Conservation (phyloP, 2,113 vertebrate genomes). For the Mormyrus iriodes region DNA sequence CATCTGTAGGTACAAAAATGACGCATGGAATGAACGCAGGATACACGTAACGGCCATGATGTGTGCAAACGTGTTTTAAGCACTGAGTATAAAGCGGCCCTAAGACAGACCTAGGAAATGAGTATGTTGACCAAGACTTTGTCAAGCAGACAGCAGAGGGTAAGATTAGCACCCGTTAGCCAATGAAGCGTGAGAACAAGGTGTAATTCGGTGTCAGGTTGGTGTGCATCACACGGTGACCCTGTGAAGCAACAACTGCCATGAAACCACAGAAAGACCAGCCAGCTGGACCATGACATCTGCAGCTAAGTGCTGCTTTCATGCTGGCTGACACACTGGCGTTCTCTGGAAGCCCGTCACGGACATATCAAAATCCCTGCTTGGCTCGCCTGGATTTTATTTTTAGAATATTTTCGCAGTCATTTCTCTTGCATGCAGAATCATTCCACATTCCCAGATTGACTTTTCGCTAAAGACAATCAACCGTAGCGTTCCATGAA, state of each 20-base stretch:
- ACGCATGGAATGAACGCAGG: not conserved
- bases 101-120: not conserved
- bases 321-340: not conserved
- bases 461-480: constrained; percentile 3
- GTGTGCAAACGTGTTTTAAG: not conserved
- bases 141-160: not conserved
- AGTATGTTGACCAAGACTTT: not conserved
- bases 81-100: not conserved
- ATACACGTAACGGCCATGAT: not conserved
- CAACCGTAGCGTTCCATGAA: not conserved
- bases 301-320: not conserved
- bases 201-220: not conserved
- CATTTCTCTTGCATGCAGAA: not conserved
- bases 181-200: not conserved
- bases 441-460: not conserved
- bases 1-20: not conserved
- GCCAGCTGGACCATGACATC: not conserved
- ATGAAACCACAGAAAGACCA: not conserved
- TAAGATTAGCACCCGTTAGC: not conserved
- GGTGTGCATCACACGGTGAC: not conserved
- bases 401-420: not conserved
- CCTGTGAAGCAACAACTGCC: not conserved
- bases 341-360: not conserved
- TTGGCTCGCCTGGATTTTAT: not conserved
- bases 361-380: not conserved